phyloP scores from a whole-genome alignment of 2,888 invertebrate species.

The Bellardia bayeri region DNA sequence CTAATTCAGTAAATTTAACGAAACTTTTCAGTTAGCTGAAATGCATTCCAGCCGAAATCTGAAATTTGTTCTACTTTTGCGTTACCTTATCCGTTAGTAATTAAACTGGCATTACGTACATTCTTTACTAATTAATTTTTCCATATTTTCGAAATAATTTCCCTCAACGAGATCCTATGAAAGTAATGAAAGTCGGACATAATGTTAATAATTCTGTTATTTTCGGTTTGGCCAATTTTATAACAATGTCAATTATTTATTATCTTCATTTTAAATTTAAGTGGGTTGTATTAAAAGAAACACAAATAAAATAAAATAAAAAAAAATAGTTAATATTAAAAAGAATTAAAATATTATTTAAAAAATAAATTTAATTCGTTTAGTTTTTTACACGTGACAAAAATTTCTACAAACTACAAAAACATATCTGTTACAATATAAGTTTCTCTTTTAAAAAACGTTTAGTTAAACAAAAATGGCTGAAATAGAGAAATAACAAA shows the following conservation, averaged over 20 bases:
- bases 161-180: too few relatives aligned
- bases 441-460: constrained; percentile 20
- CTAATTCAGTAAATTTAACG: too few relatives aligned
- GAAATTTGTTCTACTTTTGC: too few relatives aligned
- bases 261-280: constrained; percentile 24
- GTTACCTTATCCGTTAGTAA: too few relatives aligned
- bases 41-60: too few relatives aligned
- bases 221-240: not conserved
- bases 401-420: constrained; percentile 57
- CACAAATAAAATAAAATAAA: not conserved
- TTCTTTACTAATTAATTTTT: too few relatives aligned
- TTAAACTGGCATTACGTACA: too few relatives aligned
- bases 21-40: too few relatives aligned
- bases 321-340: constrained; percentile 3
- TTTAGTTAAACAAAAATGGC: constrained; percentile 15
- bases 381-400: constrained; percentile 41
- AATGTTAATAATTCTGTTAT: not conserved
- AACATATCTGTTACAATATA: constrained; percentile 65
- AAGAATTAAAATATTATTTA: constrained; percentile 22
- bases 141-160: too few relatives aligned
- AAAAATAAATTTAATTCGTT: constrained; percentile 28
- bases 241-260: not conserved
- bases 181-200: not conserved
- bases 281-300: constrained; percentile 59
- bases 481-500: not conserved